These are phyloP conservation scores for Chaetophractus vellerosus DNA, from an alignment of 2,797 vertebrate species.

Conservation along the genomic window DNA sequence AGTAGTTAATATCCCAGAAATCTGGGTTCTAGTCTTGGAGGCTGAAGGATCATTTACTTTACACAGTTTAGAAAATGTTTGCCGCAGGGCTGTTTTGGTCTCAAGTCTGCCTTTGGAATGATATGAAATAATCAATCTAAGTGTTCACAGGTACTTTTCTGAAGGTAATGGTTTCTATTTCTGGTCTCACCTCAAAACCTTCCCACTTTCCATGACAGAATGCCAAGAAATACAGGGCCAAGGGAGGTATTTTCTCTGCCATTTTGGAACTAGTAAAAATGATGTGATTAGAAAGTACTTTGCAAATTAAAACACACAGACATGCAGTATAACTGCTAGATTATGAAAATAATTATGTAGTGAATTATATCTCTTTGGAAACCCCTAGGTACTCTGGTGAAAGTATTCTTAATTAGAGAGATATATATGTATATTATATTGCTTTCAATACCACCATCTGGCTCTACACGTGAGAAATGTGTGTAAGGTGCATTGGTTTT, in stretches of 20 bases:
- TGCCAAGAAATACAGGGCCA: conserved; percentile 23
- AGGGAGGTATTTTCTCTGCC: neutral
- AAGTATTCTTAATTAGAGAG: conserved; percentile 72
- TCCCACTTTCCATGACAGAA: conserved; percentile 42
- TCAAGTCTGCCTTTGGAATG: conserved; percentile 20
- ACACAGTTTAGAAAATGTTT: neutral
- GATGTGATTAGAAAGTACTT: conserved; percentile 63
- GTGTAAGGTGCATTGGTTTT: conserved; percentile 84
- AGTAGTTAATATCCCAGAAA: neutral
- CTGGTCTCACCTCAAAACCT: conserved; percentile 43
- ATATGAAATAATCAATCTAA: neutral
- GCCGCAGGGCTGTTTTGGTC: neutral
- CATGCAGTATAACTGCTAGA: conserved; percentile 27
- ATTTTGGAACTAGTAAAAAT: conserved; percentile 66
- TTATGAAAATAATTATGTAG: conserved; percentile 76
- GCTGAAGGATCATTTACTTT: neutral
- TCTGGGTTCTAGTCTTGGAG: neutral
- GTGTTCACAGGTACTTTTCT: conserved; percentile 14
- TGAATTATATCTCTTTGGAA: conserved; percentile 71
- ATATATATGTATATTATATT: conserved; percentile 58
- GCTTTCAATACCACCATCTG: conserved; percentile 74
- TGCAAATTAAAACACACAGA: conserved; percentile 58
- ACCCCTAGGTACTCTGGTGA: conserved; percentile 61
- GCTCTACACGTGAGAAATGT: conserved; percentile 79
- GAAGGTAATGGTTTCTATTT: conserved; percentile 57